Evolutionary conservation across 1,140 invertebrate genomes (phyloP).

Genomic region (Oppia nitens): DNA sequence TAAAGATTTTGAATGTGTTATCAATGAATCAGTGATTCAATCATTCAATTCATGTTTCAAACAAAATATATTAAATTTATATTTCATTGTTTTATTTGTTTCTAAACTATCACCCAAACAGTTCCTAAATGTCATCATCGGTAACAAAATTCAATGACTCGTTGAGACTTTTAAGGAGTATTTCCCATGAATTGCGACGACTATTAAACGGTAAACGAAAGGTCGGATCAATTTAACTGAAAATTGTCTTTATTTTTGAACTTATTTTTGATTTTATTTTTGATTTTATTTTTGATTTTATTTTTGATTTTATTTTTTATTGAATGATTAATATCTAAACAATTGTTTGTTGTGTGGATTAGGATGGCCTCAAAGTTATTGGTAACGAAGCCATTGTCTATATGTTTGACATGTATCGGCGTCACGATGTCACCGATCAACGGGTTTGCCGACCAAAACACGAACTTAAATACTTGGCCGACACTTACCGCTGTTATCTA

Average conservation of each 20-base stretch:
- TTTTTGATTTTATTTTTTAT: background rate
- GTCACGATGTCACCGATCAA: conserved; percentile 6
- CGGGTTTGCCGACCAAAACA: conserved; percentile 3
- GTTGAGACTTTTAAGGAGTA: background rate
- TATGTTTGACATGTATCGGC: background rate
- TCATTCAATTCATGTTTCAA: too few relatives aligned
- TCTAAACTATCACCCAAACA: too few relatives aligned
- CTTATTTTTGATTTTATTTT: too few relatives aligned
- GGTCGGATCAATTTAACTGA: too few relatives aligned
- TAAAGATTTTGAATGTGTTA: too few relatives aligned
- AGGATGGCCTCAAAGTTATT: conserved; percentile 3
- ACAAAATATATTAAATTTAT: too few relatives aligned
- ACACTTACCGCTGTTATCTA: conserved; percentile 9
- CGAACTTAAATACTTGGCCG: background rate
- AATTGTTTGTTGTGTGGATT: background rate
- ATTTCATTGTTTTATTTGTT: too few relatives aligned
- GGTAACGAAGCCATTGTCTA: background rate
- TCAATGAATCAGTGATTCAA: too few relatives aligned
- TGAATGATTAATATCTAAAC: background rate
- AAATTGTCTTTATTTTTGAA: too few relatives aligned
- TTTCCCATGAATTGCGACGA: background rate
- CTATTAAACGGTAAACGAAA: too few relatives aligned
- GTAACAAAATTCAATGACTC: background rate
- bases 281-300: too few relatives aligned
- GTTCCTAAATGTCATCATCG: too few relatives aligned